Base-by-base conservation (phyloP, 2,797 vertebrate species). In the Sebastes nivosus region DNA sequence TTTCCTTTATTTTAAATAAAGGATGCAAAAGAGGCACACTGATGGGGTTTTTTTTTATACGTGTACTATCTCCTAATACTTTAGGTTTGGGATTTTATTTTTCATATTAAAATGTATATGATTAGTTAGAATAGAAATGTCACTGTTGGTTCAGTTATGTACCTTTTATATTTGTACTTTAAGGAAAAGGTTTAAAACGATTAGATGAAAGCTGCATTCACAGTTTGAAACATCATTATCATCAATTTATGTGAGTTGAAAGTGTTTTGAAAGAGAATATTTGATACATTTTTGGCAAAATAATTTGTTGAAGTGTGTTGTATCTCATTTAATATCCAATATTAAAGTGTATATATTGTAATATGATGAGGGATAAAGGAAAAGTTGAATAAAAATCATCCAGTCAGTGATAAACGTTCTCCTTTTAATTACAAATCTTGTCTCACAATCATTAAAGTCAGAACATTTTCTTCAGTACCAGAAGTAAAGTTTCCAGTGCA, bases 271-370 rank as follows among this genome's bases (percentile, higher is more conserved):
- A 50, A 69, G 9, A 63, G 2, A 71, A 24, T 60, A 27, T 50
- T 25, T 57, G 75, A 64, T 79, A 75, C 2, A 13, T 82, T 79
- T 82, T 89, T 77, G 58, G 34, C 24, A 20, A 84, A 93, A 91
- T 88, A 90, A 87, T 87, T 27, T 6, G 61, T 87, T 79, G 2
- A 83, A 68, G 4, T 69, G 10, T 34, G 60, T 67, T 30, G 30
- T 67, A 57, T 75, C 11, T 86, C 29, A 42, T 70, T 82, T 65
- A 8, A 34, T n/a, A 38, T 69, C 63, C 54, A 11, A 46, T 22
- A 34, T 54, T 50, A 1, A 20, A 22, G 22, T 57, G 12, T 55
- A 1, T 16, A 1, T 59, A 4, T 29, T 63, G 9, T 38, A 4
- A 13, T 57, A 14, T 52, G n/a, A 42, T 24, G 4, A 2, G 20